Evolutionary conservation across 2,797 vertebrate species (phyloP), one percentile per base, ranked within the genome.

Genomic region (Sitta carolinensis): DNA sequence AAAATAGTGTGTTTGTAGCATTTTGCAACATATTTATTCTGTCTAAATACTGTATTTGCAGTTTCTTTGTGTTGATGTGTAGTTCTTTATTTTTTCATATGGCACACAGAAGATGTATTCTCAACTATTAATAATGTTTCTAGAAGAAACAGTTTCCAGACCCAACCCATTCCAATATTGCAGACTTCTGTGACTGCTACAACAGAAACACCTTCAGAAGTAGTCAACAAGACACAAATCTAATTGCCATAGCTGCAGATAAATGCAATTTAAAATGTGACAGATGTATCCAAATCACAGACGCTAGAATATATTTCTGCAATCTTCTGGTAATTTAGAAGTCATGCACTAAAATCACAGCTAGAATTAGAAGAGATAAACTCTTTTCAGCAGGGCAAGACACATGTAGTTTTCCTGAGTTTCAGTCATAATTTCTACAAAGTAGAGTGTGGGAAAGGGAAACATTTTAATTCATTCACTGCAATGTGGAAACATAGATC

Each of bases 181-280:
- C 36, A 79, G 43, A 42, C 26, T 91, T 81, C 47, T 86, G 13
- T 58, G 52, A 42, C 80, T 81, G 20, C 18, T 91, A 61, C 58
- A 82, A 84, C 66, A 77, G 89, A 83, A 88, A 91, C 58, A 74
- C 81, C 78, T 95, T 87, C 82, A 89, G 57, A 96, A 94, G 72
- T 68, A 96, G 84, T 95, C 77, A 94, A 22, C 11, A 68, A 95
- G 63, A 27, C 48, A 62, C 51, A 68, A 76, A 85, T 74, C 55
- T 95, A 94, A 96, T 92, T 90, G 68, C 67, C 23, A 67, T 45
- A 86, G 79, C 61, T 94, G 90, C 81, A 95, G 85, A 81, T 83
- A 96, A 85, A 78, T 72, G 72, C 67, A 92, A 92, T 86, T 92
- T 68, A 90, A 94, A 96, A 95, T 89, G 42, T 50, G 52, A 91